A percentile compares a stretch with the other conserved stretches of the same genome.
Evolutionary conservation across 2,888 invertebrate genomes (phyloP).

Genomic region (Didymodactylos carnosus): DNA sequence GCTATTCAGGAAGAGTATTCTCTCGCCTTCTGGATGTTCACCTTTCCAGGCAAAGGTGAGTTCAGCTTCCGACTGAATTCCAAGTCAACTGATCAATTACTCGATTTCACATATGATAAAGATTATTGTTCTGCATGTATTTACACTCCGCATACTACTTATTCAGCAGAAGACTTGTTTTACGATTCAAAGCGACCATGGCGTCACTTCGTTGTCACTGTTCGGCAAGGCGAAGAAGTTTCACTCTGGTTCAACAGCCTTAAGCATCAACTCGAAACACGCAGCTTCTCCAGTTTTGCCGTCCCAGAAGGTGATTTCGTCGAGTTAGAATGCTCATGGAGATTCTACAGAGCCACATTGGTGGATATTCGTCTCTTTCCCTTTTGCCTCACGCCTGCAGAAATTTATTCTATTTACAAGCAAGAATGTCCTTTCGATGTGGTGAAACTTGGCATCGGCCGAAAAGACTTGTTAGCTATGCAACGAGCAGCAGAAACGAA

Average conservation of each 20-base stretch:
- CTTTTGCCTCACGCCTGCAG: neutral
- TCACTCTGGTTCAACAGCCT: neutral
- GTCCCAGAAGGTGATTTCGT: neutral
- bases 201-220: neutral
- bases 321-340: neutral
- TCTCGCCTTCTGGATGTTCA: neutral
- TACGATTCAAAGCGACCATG: neutral
- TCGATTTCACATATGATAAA: neutral
- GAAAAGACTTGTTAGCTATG: neutral
- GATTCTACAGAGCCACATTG: neutral
- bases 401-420: neutral
- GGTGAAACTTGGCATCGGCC: neutral
- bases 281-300: neutral
- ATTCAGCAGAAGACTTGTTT: neutral
- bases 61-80: neutral
- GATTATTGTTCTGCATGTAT: neutral
- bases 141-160: neutral
- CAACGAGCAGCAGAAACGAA: no score
- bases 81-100: neutral
- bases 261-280: neutral
- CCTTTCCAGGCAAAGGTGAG: neutral
- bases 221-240: neutral
- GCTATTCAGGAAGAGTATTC: neutral
- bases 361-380: neutral
- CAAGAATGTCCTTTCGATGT: neutral